phyloP scores from a whole-genome alignment of 2,113 vertebrate species.

The Siniperca chuatsi region DNA sequence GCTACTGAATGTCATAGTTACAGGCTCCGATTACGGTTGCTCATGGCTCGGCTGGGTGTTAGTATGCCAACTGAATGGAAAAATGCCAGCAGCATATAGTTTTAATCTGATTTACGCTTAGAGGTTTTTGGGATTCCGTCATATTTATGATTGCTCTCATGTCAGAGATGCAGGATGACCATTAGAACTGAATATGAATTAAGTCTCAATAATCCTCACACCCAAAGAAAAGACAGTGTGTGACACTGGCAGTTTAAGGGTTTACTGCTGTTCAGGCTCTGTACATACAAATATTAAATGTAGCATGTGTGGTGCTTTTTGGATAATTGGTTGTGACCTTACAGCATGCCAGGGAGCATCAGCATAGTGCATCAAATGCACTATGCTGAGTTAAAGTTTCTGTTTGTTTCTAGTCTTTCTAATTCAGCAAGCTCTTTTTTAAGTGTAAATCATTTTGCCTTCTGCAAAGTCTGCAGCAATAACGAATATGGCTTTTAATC shows the following conservation, averaged over 20 bases:
- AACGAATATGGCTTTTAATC: not conserved
- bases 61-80: not conserved
- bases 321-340: not conserved
- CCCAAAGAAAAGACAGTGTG: not conserved
- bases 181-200: not conserved
- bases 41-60: not conserved
- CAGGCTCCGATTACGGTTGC: not conserved
- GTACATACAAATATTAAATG: not conserved
- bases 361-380: not conserved
- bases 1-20: conserved; percentile 12
- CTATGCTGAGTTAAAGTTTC: not conserved
- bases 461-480: not conserved
- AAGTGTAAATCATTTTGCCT: not conserved
- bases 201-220: too few relatives aligned
- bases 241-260: not conserved
- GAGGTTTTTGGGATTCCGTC: too few relatives aligned
- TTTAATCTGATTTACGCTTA: too few relatives aligned
- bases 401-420: not conserved
- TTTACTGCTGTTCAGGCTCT: not conserved
- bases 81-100: not conserved
- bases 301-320: not conserved
- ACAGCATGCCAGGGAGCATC: not conserved
- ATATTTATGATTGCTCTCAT: too few relatives aligned
- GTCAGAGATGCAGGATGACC: too few relatives aligned
- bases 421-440: not conserved